Evolutionary conservation across 2,888 invertebrate species (phyloP).

Genomic region (Aphidius colemani): DNA sequence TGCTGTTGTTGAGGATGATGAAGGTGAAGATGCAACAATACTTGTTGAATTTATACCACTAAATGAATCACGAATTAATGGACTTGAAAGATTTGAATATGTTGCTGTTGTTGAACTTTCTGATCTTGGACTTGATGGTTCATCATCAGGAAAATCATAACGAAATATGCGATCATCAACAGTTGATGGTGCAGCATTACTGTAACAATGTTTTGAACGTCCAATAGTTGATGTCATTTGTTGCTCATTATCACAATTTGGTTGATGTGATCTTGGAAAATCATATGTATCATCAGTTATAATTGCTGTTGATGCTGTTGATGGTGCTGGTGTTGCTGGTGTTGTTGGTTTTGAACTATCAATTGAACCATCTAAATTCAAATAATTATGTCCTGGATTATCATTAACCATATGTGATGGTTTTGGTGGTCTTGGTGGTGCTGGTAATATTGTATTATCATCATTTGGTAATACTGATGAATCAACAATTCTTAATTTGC

Average conservation of each 20-base stretch:
- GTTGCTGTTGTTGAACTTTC: slow-evolving; percentile 63
- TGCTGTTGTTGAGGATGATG: slow-evolving; percentile 62
- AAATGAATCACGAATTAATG: slow-evolving; percentile 52
- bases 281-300: slow-evolving; percentile 69
- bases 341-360: slow-evolving; percentile 57
- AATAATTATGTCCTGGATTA: slow-evolving; percentile 59
- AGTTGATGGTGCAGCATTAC: slow-evolving; percentile 66
- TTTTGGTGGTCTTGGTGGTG: slow-evolving; percentile 81
- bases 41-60: slow-evolving; percentile 48
- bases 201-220: slow-evolving; percentile 64
- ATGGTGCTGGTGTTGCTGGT: slow-evolving; percentile 53
- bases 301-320: slow-evolving; percentile 47
- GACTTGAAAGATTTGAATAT: slow-evolving; percentile 68
- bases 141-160: slow-evolving; percentile 63
- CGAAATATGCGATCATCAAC: slow-evolving; percentile 65
- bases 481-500: slow-evolving; percentile 60
- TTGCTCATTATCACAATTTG: slow-evolving; percentile 36
- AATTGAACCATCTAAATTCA: slow-evolving; percentile 59
- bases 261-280: slow-evolving; percentile 72
- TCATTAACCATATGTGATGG: slow-evolving; percentile 65
- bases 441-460: slow-evolving; percentile 67
- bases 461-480: slow-evolving; percentile 45
- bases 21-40: slow-evolving; percentile 19
- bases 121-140: slow-evolving; percentile 57
- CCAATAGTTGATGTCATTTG: slow-evolving; percentile 39